These are phyloP conservation scores for Parasteatoda tepidariorum DNA, from an alignment of 1,140 invertebrate species.

Conservation along the genomic window DNA sequence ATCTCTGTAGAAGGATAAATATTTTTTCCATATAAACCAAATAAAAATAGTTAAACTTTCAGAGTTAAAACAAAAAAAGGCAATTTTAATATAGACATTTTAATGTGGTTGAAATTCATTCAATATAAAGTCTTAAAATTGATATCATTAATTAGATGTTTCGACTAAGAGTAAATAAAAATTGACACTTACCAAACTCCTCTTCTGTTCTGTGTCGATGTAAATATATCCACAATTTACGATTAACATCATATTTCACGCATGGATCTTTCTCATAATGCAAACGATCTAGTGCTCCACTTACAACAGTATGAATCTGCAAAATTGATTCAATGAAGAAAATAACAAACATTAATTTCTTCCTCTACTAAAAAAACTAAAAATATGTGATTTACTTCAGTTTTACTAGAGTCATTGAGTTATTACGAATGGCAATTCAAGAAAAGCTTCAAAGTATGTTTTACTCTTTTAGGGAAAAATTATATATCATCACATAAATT, in stretches of 20 bases:
- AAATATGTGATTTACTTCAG: background rate
- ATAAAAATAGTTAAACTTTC: background rate
- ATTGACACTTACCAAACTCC: conserved; percentile 77
- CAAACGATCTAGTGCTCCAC: conserved; percentile 86
- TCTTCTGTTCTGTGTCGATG: conserved; percentile 82
- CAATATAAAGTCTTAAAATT: too few relatives aligned
- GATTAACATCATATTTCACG: conserved; percentile 87
- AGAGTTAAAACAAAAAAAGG: too few relatives aligned
- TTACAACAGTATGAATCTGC: conserved; percentile 84
- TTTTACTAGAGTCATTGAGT: background rate
- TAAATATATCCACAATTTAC: conserved; percentile 91
- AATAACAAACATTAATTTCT: too few relatives aligned
- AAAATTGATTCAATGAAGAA: too few relatives aligned
- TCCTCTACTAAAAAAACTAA: background rate
- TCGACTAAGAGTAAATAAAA: too few relatives aligned
- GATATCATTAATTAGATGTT: too few relatives aligned
- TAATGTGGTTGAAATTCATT: too few relatives aligned
- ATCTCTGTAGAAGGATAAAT: background rate
- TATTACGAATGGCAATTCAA: too few relatives aligned
- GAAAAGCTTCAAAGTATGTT: too few relatives aligned
- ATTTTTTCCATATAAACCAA: background rate
- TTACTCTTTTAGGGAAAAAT: too few relatives aligned
- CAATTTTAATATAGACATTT: too few relatives aligned
- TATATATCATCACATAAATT: too few relatives aligned
- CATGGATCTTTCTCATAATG: conserved; percentile 91